phyloP scores from a whole-genome alignment of 2,113 vertebrate genomes.

The Triplophysa siluroides region DNA sequence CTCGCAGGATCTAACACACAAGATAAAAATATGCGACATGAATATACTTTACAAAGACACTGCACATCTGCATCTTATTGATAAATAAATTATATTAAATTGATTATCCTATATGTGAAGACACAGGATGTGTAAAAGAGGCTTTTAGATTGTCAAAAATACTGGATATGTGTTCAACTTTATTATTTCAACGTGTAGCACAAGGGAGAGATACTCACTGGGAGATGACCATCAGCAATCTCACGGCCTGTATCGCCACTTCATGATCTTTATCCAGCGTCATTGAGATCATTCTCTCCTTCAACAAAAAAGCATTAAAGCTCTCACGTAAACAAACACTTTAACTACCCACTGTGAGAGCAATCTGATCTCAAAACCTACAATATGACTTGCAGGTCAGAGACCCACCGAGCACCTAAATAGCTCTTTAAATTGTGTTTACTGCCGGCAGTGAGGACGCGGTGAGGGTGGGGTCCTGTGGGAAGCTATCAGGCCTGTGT shows the following conservation, averaged over 20 bases:
- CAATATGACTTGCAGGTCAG: conserved; percentile 9
- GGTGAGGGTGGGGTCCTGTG: conserved; percentile 21
- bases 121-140: too few relatives aligned
- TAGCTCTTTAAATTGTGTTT: conserved; percentile 29
- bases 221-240: conserved; percentile 84
- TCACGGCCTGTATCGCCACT: conserved; percentile 88
- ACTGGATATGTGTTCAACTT: background rate
- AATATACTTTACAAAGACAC: background rate
- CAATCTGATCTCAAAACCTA: conserved; percentile 28
- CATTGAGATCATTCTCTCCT: conserved; percentile 91
- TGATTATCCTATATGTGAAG: too few relatives aligned
- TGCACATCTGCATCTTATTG: too few relatives aligned
- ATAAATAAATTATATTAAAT: too few relatives aligned
- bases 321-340: conserved; percentile 35
- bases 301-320: conserved; percentile 46
- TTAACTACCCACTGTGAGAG: conserved; percentile 38
- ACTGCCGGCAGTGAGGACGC: conserved; percentile 23
- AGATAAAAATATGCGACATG: background rate
- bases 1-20: conserved; percentile 75
- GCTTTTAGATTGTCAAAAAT: too few relatives aligned
- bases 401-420: conserved; percentile 19
- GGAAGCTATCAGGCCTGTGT: conserved; percentile 34
- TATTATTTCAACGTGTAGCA: background rate
- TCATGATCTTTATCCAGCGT: conserved; percentile 89
- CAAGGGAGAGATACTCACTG: conserved; percentile 75